These are phyloP conservation scores for Plebejus argus DNA, from an alignment of 2,888 invertebrate genomes.

Conservation along the genomic window DNA sequence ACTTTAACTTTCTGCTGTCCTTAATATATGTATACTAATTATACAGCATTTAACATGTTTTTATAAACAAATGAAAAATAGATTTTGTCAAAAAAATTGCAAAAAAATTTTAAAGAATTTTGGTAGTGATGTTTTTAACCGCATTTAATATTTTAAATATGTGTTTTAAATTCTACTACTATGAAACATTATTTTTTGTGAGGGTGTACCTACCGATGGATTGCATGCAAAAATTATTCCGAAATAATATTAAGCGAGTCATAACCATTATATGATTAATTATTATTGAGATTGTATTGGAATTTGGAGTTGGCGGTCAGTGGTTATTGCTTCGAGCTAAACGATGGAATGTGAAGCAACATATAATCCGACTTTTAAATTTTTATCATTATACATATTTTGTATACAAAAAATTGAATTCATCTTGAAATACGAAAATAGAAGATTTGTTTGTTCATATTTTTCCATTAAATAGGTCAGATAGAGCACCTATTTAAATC, in stretches of 20 bases:
- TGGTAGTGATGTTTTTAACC: too few species aligned
- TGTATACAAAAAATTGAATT: neutral
- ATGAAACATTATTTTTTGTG: too few species aligned
- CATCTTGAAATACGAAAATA: neutral
- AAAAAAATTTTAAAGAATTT: too few species aligned
- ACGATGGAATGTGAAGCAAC: neutral
- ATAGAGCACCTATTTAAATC: neutral
- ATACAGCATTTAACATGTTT: neutral
- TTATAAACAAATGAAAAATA: neutral
- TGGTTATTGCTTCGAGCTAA: neutral
- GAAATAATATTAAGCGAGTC: neutral
- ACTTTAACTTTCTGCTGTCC: neutral
- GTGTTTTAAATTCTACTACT: neutral
- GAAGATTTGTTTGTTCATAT: neutral
- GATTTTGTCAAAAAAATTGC: too few species aligned
- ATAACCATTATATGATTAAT: slow-evolving; percentile 21
- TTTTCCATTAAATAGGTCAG: neutral
- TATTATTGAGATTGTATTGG: neutral
- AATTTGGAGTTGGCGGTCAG: neutral
- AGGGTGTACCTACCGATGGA: too few species aligned
- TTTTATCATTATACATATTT: neutral
- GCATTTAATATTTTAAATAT: too few species aligned
- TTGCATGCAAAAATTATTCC: neutral
- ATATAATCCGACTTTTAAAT: neutral
- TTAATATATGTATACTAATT: too few species aligned